Conservation (phyloP, 2,888 invertebrate genomes). For the Osmoderma eremita region DNA sequence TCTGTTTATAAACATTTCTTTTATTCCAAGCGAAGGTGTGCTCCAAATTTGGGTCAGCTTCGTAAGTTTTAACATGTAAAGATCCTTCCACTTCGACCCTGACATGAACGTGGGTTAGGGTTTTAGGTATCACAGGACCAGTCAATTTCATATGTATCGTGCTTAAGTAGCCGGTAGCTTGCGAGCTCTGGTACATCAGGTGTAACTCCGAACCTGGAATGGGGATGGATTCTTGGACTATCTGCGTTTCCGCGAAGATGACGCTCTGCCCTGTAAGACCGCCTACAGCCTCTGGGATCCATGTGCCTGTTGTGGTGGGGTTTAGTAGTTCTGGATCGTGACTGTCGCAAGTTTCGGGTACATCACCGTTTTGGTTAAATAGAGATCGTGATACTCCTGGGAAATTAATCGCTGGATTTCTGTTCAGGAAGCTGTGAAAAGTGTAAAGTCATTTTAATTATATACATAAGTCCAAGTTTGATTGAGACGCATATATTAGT, state of each 20-base stretch:
- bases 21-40: constrained; percentile 99
- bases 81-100: constrained; percentile 94
- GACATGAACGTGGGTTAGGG: constrained; percentile 89
- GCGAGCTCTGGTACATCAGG: constrained; percentile 94
- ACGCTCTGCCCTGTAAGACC: constrained; percentile 83
- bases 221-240: constrained; percentile 94
- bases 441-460: background rate
- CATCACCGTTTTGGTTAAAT: constrained; percentile 64
- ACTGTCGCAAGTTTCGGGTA: constrained; percentile 78
- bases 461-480: background rate
- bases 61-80: constrained; percentile 90
- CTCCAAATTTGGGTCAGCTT: constrained; percentile 94
- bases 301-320: constrained; percentile 88
- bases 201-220: constrained; percentile 94
- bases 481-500: too few relatives aligned
- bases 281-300: constrained; percentile 90
- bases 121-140: constrained; percentile 79
- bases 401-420: constrained; percentile 66
- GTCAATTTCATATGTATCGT: constrained; percentile 92
- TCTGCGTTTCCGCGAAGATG: constrained; percentile 93
- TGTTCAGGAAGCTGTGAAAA: constrained; percentile 53
- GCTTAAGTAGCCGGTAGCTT: constrained; percentile 93
- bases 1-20: constrained; percentile 96
- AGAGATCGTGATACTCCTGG: constrained; percentile 68
- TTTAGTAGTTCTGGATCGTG: constrained; percentile 87